Evolutionary conservation across 2,113 vertebrate species (phyloP).

Genomic region (Epinephelus cyanopodus): DNA sequence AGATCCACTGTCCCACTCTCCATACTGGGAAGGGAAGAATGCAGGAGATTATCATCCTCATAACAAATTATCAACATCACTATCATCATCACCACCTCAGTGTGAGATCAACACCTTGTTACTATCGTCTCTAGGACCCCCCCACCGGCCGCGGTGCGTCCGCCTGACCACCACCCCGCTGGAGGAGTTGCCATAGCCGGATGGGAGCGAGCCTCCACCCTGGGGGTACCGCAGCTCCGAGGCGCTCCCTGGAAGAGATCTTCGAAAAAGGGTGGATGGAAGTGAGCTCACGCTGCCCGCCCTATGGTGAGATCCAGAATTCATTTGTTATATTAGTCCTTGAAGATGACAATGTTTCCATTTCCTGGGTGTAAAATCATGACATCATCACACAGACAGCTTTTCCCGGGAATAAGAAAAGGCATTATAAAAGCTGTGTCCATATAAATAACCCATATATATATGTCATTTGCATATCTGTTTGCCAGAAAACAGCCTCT

Average conservation of each 20-base stretch:
- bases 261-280: conserved; percentile 80
- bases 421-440: background rate
- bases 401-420: background rate
- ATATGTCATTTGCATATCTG: conserved; percentile 27
- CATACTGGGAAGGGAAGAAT: conserved; percentile 77
- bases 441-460: conserved; percentile 5
- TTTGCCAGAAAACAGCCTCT: conserved; percentile 29
- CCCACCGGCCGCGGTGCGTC: conserved; percentile 89
- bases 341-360: conserved; percentile 1
- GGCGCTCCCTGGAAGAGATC: conserved; percentile 93
- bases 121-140: conserved; percentile 85
- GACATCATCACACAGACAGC: conserved; percentile 1
- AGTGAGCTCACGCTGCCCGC: conserved; percentile 82
- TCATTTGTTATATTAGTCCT: conserved; percentile 23
- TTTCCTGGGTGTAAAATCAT: conserved; percentile 18
- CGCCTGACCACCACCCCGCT: conserved; percentile 87
- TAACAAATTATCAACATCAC: background rate
- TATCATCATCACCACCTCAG: background rate
- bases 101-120: conserved; percentile 84
- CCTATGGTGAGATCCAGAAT: conserved; percentile 66
- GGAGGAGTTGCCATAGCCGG: conserved; percentile 88
- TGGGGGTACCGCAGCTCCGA: conserved; percentile 93
- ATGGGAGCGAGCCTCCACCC: conserved; percentile 84
- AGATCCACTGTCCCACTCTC: conserved; percentile 88
- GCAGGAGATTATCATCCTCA: background rate